Conservation (phyloP, 2,888 invertebrate species). For the Stenchaetothrips biformis region DNA sequence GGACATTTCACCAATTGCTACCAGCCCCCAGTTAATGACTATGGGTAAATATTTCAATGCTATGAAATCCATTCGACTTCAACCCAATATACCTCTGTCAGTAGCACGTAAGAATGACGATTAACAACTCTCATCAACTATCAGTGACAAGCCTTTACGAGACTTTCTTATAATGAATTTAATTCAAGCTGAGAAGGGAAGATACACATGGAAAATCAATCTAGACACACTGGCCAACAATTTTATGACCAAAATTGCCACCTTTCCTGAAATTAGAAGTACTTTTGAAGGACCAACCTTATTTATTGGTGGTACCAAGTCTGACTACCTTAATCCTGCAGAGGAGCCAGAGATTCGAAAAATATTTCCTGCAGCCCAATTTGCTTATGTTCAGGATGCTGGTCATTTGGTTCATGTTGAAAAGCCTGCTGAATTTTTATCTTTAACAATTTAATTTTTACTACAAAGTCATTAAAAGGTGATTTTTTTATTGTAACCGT, state of each 20-base stretch:
- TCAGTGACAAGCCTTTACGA: conserved; percentile 45
- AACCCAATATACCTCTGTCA: conserved; percentile 58
- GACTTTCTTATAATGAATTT: conserved; percentile 84
- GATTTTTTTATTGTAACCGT: not conserved
- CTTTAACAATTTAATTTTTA: conserved; percentile 59
- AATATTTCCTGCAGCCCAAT: conserved; percentile 66
- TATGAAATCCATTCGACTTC: conserved; percentile 58
- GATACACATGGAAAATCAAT: conserved; percentile 76
- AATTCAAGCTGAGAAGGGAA: conserved; percentile 58
- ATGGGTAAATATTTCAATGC: conserved; percentile 63
- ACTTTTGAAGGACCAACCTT: conserved; percentile 64
- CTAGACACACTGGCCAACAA: conserved; percentile 64
- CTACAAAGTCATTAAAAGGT: not conserved
- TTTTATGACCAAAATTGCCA: conserved; percentile 58
- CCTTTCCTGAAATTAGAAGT: conserved; percentile 55
- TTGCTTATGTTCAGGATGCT: conserved; percentile 69
- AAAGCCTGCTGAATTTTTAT: conserved; percentile 73
- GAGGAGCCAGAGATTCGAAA: conserved; percentile 61
- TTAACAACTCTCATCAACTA: conserved; percentile 50
- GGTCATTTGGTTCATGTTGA: conserved; percentile 95
- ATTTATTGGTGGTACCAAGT: conserved; percentile 79
- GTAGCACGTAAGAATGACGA: conserved; percentile 66
- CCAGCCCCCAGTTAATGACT: conserved; percentile 56
- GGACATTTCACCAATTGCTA: conserved; percentile 65
- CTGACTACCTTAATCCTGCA: conserved; percentile 64